Percentiles rank a stretch among this genome's conserved stretches.
phyloP scores from a whole-genome alignment of 2,888 invertebrate genomes.

The Apocheima hispidaria region DNA sequence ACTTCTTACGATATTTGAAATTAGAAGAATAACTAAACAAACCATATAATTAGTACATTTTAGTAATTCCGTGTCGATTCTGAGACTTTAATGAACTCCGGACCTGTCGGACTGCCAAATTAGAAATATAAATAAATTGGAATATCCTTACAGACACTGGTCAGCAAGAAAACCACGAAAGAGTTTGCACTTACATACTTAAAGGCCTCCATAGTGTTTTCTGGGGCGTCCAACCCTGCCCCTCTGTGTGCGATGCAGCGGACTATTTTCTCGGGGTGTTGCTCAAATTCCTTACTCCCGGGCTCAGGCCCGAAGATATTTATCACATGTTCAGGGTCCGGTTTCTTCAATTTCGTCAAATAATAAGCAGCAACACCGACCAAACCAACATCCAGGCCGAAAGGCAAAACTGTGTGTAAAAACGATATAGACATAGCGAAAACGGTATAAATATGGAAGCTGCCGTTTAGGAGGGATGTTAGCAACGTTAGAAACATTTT shows the following conservation, averaged over 20 bases:
- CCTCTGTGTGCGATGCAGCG: conserved; percentile 91
- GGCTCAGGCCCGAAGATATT: conserved; percentile 86
- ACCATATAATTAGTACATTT: too few relatives aligned
- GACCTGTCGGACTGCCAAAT: not conserved
- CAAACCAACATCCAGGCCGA: conserved; percentile 73
- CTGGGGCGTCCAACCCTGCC: conserved; percentile 91
- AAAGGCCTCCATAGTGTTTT: conserved; percentile 92
- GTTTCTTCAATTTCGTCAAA: conserved; percentile 68
- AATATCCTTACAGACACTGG: not conserved
- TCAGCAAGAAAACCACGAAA: conserved; percentile 25
- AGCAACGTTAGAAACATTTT: conserved; percentile 70
- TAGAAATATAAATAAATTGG: not conserved
- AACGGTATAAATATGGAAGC: conserved; percentile 60
- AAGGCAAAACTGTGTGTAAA: conserved; percentile 74
- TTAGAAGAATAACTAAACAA: too few relatives aligned
- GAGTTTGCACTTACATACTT: conserved; percentile 84
- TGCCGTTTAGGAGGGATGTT: conserved; percentile 57
- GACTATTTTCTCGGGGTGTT: conserved; percentile 78
- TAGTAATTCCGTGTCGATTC: too few relatives aligned
- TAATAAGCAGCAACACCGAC: conserved; percentile 71
- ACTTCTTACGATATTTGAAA: too few relatives aligned
- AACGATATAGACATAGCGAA: conserved; percentile 62
- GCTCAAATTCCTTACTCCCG: conserved; percentile 71
- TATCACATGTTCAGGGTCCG: conserved; percentile 68
- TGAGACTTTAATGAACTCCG: not conserved